Base-by-base conservation (phyloP, 1,140 invertebrate genomes). In the Papilio xuthus region DNA sequence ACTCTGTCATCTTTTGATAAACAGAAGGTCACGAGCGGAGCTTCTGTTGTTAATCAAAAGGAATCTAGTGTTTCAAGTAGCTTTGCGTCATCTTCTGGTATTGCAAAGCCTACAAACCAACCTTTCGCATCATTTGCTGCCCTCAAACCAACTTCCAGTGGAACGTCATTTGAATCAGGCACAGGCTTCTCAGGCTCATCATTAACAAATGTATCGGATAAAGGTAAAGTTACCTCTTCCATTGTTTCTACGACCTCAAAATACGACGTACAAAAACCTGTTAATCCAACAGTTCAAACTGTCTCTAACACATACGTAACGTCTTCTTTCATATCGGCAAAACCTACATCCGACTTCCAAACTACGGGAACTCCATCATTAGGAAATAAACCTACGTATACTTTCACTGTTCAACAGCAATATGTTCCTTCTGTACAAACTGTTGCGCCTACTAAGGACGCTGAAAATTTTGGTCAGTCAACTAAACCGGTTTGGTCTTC, bases 1-100 rank as follows among this genome's bases (percentile, higher is more conserved):
- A 15, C 60, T 15, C 4, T 15, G 13, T 67, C 60, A 67, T 67
- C 60, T 28, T 32, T 67, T 1, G 60, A 67, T 12, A 67, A 67
- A 67, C 13, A 28, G 26, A 67, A 67, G 26, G 26, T 23, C 26
- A 32, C 13, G 28, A 13, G 12, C 60, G 60, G 26, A 28, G 26
- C 26, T 28, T 15, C 60, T 67, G 4, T 28, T 67, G 60, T 67
- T 28, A 28, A 7, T 15, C 60, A 67, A 67, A 67, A 67, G 32
- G 60, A 67, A 67, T 32, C 60, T 32, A 67, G 13, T 67, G 15
- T 32, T 67, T 32, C 60, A 67, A 67, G 60, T 67, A 67, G 60
- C 26, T 67, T 67, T 6, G 26, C 26, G 26, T 60, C 56, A 26
- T 26, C 56, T 13, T 15, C 60, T 28, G 60, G 26, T 67, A 4